phyloP scores from a whole-genome alignment of 2,113 vertebrate genomes.

The Tachysurus fulvidraco region DNA sequence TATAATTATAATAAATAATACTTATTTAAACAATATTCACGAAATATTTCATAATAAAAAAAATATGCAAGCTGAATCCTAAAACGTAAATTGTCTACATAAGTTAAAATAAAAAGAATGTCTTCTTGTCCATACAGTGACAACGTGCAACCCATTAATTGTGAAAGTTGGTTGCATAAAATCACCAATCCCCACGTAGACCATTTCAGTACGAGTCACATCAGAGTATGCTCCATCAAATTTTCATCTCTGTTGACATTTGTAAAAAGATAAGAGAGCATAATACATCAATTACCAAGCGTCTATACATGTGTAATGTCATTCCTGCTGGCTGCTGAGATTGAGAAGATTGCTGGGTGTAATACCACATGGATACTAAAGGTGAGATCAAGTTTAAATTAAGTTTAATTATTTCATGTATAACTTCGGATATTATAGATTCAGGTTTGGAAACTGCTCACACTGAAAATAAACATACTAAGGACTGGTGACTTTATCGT shows the following conservation, averaged over 20 bases:
- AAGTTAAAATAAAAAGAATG: neutral
- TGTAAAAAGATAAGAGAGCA: conserved; percentile 2
- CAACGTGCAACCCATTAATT: neutral
- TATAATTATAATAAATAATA: no score
- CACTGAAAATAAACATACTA: neutral
- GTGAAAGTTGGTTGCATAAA: neutral
- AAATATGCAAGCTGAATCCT: neutral
- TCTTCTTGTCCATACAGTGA: neutral
- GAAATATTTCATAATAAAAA: neutral
- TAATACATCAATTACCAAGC: neutral
- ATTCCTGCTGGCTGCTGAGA: neutral
- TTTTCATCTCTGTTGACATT: neutral
- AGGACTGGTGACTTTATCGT: neutral
- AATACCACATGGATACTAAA: neutral
- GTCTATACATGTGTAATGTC: neutral
- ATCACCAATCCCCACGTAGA: neutral
- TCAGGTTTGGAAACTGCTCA: neutral
- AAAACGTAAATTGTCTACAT: neutral
- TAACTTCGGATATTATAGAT: neutral
- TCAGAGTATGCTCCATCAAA: neutral
- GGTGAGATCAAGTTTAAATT: neutral
- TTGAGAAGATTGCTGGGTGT: neutral
- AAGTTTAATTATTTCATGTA: neutral
- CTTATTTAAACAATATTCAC: no score
- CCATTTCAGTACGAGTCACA: neutral